Base-by-base conservation (phyloP, 2,888 invertebrate genomes). In the Homarus gammarus region DNA sequence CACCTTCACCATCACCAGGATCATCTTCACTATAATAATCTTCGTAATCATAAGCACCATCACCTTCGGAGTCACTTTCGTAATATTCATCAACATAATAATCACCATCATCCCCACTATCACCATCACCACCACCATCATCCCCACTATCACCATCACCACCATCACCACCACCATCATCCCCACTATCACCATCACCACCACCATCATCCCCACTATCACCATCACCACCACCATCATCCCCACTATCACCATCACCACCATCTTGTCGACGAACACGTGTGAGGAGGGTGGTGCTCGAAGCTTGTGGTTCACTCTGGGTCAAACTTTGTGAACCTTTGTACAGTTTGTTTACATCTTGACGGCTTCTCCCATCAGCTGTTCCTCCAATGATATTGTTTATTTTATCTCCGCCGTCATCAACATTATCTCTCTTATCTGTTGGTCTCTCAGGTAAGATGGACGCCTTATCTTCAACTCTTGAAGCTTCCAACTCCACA, bases 201-300 rank as follows among this genome's bases (percentile, higher is more conserved):
- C 27, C 31, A 0, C 10, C 38, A 3, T 73, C 38, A 36, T 1
- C 73, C 8, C 22, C 38, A 38, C 33, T 33, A 38, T 3, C 33
- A 31, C 0, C 38, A 75, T 0, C 81, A 81, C 40, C 64, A 64
- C 27, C 81, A 36, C 27, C 81, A 81, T 38, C 64, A 64, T 36
- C 51, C 22, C 27, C 78, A 79, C 36, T 61, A 79, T 27, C 79
- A 61, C 10, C 79, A 61, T 22, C 64, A 64, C 18, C 82, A 40
- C 12, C 68, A 38, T 33, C 38, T 27, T 2, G 64, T 27, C 64
- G 27, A 5, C 27, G 64, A 64, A 27, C 64, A 8, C 56, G 12
- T 22, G 3, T 22, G 56, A 56, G 56, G 18, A 56, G 22, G 18
- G 12, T 44, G 44, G 10, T 56, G 18, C 56, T 56, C 18, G 64